A percentile compares a stretch with the other conserved stretches of the same genome.
phyloP scores from a whole-genome alignment of 2,113 vertebrate species.

The Myanophis thanlyinensis region DNA sequence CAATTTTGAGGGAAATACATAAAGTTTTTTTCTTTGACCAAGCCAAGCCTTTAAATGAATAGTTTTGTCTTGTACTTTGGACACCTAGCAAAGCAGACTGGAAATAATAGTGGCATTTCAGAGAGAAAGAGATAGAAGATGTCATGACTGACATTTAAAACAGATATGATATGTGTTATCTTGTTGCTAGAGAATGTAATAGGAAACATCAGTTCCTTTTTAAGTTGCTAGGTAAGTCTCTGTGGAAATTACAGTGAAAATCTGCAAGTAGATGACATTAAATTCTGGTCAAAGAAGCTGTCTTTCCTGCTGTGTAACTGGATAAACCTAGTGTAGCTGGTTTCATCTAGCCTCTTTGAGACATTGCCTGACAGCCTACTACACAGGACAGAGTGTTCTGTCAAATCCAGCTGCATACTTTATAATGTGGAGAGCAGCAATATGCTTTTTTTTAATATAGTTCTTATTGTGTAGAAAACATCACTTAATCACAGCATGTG shows the following conservation, averaged over 20 bases:
- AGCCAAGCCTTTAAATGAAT: not conserved
- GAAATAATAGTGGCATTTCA: not conserved
- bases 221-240: constrained; percentile 2
- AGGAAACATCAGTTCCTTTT: not conserved
- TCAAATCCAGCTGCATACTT: not conserved
- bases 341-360: not conserved
- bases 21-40: not conserved
- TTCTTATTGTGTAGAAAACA: not conserved
- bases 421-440: not conserved
- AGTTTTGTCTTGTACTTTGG: not conserved
- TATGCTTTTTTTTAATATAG: not conserved
- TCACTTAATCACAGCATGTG: not conserved
- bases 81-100: not conserved
- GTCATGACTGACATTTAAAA: not conserved
- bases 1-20: not conserved
- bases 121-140: not conserved
- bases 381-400: not conserved
- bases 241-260: constrained; percentile 26
- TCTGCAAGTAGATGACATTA: not conserved
- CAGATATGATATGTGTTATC: not conserved
- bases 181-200: not conserved
- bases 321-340: not conserved
- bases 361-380: not conserved
- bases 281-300: not conserved
- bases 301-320: not conserved